Evolutionary conservation across 2,888 invertebrate genomes (phyloP), one percentile per base, ranked within the genome.

Genomic region (Myathropa florea): DNA sequence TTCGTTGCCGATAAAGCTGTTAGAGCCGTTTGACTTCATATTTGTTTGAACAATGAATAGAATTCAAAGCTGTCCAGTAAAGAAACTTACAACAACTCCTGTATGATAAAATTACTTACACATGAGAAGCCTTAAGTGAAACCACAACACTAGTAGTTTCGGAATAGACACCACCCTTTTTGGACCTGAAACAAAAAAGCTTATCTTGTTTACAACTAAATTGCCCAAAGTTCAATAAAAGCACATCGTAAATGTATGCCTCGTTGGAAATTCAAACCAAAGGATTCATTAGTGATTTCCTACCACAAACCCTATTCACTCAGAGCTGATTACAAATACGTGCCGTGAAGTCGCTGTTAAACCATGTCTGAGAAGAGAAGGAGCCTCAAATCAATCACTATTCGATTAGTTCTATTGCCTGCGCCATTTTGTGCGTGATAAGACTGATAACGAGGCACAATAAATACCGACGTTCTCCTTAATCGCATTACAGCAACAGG

Each of bases 401-500:
- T 61, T 30, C 26, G 28, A 30, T 21, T 21, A 63, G 28, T 33
- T 60, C n/a, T 28, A 60, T 28, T 28, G 26, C 26, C 24, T 18
- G 9, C 33, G 2, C 7, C 46, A 18, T 46, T 18, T 18, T 18
- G 46, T 30, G 18, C 61, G 61, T 63, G 61, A 63, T 21, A 12
- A 14, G 61, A 28, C 61, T 63, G 30, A 33, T 9, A 63, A 63
- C 18, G 30, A 63, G 30, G 3, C 28, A 12, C 61, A 28, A 61
- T 21, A 61, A 61, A 61, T 28, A 33, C 18, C 9, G 21, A 21
- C 21, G 28, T 10, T 4, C 26, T 18, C 21, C 18, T 33, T 63
- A 63, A 33, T 63, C 61, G 61, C 33, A 63, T 63, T 63, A 63
- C 12, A 21, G 61, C 33, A 63, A 63, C 61, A 28, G 21, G 61